These are phyloP conservation scores for Pseudotriccus pelzelni DNA, from an alignment of 2,797 vertebrate species.

Conservation along the genomic window DNA sequence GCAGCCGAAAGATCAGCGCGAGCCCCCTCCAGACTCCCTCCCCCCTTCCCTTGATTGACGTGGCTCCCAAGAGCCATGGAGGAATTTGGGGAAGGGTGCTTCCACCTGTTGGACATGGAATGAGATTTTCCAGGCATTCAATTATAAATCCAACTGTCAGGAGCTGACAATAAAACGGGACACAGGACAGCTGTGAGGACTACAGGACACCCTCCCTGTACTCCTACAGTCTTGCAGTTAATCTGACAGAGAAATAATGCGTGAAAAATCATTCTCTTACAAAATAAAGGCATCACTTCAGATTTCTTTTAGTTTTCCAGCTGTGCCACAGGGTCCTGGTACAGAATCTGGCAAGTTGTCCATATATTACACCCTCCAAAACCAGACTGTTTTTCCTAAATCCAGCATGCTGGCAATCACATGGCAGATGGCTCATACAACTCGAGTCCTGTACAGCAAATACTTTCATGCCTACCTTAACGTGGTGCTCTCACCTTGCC, in stretches of 20 bases:
- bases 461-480: background rate
- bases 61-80: background rate
- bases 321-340: background rate
- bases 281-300: background rate
- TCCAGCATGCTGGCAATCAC: background rate
- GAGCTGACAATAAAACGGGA: constrained; percentile 38
- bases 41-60: background rate
- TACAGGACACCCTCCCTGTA: background rate
- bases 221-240: background rate
- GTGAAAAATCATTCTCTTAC: background rate
- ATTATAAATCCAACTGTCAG: constrained; percentile 63
- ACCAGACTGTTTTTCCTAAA: background rate
- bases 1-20: background rate
- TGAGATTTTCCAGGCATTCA: constrained; percentile 37
- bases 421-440: background rate
- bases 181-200: constrained; percentile 45
- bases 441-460: background rate
- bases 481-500: background rate
- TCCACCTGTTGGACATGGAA: constrained; percentile 73
- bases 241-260: background rate
- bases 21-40: background rate
- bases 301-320: background rate
- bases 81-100: constrained; percentile 68
- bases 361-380: background rate
- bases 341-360: background rate